Percentiles rank a stretch among this genome's conserved stretches.
phyloP scores from a whole-genome alignment of 2,797 vertebrate genomes.

The Gephyroberyx darwinii region DNA sequence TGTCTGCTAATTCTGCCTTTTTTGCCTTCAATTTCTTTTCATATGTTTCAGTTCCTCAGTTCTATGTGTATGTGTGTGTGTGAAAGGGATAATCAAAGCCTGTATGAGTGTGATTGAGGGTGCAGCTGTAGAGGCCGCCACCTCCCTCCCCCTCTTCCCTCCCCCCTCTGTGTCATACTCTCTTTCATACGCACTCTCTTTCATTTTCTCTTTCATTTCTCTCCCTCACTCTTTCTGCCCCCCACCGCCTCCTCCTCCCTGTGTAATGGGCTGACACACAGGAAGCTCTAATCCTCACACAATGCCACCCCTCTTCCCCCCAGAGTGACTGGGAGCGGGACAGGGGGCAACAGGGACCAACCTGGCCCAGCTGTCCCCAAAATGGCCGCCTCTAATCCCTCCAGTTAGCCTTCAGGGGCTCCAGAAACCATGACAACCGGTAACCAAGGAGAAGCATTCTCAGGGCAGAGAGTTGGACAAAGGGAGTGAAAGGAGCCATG shows the following conservation, averaged over 20 bases:
- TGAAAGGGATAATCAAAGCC: conserved; percentile 79
- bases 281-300: conserved; percentile 87
- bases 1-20: conserved; percentile 77
- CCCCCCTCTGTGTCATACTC: conserved; percentile 73
- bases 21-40: conserved; percentile 77
- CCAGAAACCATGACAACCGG: conserved; percentile 86
- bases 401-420: conserved; percentile 72
- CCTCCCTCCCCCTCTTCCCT: conserved; percentile 61
- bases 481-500: conserved; percentile 81
- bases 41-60: conserved; percentile 79
- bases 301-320: conserved; percentile 79
- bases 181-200: conserved; percentile 77
- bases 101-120: conserved; percentile 83
- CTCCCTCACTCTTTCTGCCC: conserved; percentile 79
- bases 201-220: conserved; percentile 84
- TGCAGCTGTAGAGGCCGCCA: conserved; percentile 83
- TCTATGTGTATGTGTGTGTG: conserved; percentile 58
- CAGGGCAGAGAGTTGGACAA: conserved; percentile 77
- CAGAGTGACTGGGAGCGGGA: conserved; percentile 80
- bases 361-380: conserved; percentile 87
- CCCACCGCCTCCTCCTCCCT: conserved; percentile 50
- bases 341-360: conserved; percentile 77
- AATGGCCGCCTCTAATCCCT: conserved; percentile 84
- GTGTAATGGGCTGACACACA: conserved; percentile 86
- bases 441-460: conserved; percentile 82